A percentile compares a stretch with the other conserved stretches of the same genome.
These are phyloP conservation scores for Oscheius sp. DNA, from an alignment of 1,140 invertebrate genomes.

Conservation along the genomic window DNA sequence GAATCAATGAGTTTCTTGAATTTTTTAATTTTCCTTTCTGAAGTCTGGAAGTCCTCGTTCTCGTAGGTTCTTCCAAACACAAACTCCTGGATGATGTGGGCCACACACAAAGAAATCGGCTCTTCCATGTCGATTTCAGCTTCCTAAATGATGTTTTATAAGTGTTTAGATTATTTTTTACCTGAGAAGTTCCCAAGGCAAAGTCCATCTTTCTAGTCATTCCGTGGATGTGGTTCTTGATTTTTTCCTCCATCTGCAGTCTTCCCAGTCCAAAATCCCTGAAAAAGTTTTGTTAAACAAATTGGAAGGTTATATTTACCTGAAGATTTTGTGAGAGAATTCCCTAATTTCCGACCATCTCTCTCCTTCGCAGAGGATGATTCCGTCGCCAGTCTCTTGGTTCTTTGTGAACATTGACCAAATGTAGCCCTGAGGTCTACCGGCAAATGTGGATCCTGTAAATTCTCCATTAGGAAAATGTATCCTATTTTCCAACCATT, in stretches of 20 bases:
- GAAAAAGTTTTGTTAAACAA: neutral
- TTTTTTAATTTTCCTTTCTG: slow-evolving; percentile 8
- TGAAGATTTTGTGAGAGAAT: slow-evolving; percentile 4
- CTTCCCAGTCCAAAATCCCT: neutral
- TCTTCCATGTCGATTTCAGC: neutral
- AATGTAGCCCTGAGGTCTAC: neutral
- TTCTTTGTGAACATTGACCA: slow-evolving; percentile 8
- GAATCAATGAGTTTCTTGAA: slow-evolving; percentile 12
- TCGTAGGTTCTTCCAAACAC: slow-evolving; percentile 11
- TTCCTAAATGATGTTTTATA: too few relatives aligned
- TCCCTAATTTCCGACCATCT: slow-evolving; percentile 5
- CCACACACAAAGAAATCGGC: slow-evolving; percentile 3
- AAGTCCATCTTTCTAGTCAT: neutral
- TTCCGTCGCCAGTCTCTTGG: neutral
- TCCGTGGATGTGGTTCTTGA: neutral
- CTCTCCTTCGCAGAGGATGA: slow-evolving; percentile 7
- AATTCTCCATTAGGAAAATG: neutral
- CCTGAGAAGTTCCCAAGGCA: neutral
- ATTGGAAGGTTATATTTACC: slow-evolving; percentile 12
- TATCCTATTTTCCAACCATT: neutral
- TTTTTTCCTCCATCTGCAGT: slow-evolving; percentile 1
- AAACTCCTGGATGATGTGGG: slow-evolving; percentile 11
- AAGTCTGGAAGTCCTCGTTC: neutral
- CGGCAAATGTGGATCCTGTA: neutral
- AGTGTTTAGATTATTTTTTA: too few relatives aligned